Percentiles rank a stretch among this genome's conserved stretches.
phyloP scores from a whole-genome alignment of 2,797 vertebrate species.

The Pantherophis alleghaniensis region DNA sequence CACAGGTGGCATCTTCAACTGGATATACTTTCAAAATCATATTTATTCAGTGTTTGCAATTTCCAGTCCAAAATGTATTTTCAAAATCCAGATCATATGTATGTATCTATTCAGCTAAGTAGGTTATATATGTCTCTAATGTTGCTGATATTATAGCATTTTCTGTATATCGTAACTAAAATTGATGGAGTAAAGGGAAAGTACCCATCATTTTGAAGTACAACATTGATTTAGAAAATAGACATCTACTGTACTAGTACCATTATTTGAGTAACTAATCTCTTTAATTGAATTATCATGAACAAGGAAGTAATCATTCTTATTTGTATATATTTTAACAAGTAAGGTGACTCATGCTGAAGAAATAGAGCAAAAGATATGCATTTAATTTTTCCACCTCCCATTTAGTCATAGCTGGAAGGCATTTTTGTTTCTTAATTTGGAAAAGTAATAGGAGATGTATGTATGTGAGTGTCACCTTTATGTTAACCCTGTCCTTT shows the following conservation, averaged over 20 bases:
- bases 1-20: background rate
- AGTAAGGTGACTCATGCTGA: slow-evolving; percentile 48
- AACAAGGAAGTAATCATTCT: slow-evolving; percentile 41
- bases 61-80: background rate
- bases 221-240: background rate
- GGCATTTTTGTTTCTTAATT: slow-evolving; percentile 41
- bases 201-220: background rate
- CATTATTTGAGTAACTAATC: slow-evolving; percentile 4
- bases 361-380: slow-evolving; percentile 12
- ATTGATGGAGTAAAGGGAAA: slow-evolving; percentile 5
- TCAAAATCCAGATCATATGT: background rate
- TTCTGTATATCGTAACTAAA: slow-evolving; percentile 26
- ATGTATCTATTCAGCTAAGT: background rate
- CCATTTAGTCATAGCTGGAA: slow-evolving; percentile 26
- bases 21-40: background rate
- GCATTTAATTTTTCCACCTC: slow-evolving; percentile 24
- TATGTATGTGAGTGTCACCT: background rate
- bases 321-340: slow-evolving; percentile 42
- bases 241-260: background rate
- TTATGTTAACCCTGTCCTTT: slow-evolving; percentile 8
- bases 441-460: slow-evolving; percentile 35
- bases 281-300: slow-evolving; percentile 36
- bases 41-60: background rate
- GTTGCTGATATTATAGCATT: background rate
- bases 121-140: background rate